Base-by-base conservation (phyloP, 2,113 vertebrate genomes). In the Mohoua ochrocephala region DNA sequence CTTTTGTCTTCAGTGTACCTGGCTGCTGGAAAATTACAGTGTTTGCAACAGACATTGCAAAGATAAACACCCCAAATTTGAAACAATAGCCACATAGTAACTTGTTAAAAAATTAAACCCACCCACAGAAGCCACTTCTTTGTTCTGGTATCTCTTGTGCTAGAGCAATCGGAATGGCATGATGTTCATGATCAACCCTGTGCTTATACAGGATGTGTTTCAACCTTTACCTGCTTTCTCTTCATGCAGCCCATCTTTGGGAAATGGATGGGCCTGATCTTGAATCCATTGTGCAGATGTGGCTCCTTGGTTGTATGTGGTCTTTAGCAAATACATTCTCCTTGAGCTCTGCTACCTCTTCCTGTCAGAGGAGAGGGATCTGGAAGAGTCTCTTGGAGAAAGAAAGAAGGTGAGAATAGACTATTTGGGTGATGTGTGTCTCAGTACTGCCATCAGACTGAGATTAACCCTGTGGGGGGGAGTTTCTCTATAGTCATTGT, bases 1-100 rank as follows among this genome's bases (percentile, higher is more conserved):
- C 91, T 89, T 96, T 95, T 96, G 93, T 95, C 42, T 94, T 94
- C 87, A 86, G 13, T 90, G 61, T 89, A 95, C 93, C 91, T 96
- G 91, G 85, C 52, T 96, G 76, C 80, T 87, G 57, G 82, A 94
- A 96, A 96, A 92, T 96, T 92, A 94, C 84, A 89, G 91, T 91
- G 69, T 87, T 96, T 93, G 82, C 87, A 89, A 49, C 63, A 89
- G 87, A 87, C 92, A 49, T 95, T 87, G 73, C 84, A 94, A 89
- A 88, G 95, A 90, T 89, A 93, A 93, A 88, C 77, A 93, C 53
- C 53, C 63, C 53, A 91, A 93, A 87, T 88, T 79, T 96, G 82
- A 82, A 89, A 67, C 60, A 82, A 71, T 76, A 92, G 30, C 85
- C 44, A 49, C 77, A 75, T 53, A 53, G 76, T 68, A 94, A 82